Evolutionary conservation across 2,797 vertebrate species (phyloP).

Genomic region (Pipistrellus pygmaeus): DNA sequence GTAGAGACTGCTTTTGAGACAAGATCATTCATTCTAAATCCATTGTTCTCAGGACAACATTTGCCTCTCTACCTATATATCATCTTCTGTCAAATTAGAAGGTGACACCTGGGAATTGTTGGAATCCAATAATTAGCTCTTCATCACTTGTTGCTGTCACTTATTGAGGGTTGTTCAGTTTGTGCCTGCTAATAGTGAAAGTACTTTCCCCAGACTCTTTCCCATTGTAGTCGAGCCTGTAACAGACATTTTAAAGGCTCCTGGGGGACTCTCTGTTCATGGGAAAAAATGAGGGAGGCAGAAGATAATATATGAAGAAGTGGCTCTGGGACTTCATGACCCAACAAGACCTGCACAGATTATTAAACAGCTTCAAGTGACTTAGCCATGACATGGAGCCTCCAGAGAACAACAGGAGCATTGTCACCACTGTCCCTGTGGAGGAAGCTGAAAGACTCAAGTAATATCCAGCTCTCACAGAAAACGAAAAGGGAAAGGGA

Average conservation of each 20-base stretch:
- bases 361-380: constrained; percentile 68
- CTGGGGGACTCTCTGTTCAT: constrained; percentile 29
- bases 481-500: constrained; percentile 52
- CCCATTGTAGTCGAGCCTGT: neutral
- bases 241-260: constrained; percentile 29
- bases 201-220: neutral
- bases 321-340: constrained; percentile 51
- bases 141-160: neutral
- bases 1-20: neutral
- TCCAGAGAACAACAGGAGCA: constrained; percentile 55
- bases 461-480: constrained; percentile 10
- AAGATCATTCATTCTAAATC: constrained; percentile 29
- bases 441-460: constrained; percentile 19
- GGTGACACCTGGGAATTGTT: neutral
- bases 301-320: constrained; percentile 34
- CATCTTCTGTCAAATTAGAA: constrained; percentile 22
- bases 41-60: neutral
- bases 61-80: neutral
- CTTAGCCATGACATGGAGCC: constrained; percentile 53
- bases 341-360: constrained; percentile 58
- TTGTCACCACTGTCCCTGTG: constrained; percentile 61
- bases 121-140: neutral
- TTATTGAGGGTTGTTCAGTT: constrained; percentile 6
- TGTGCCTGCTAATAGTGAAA: constrained; percentile 1
- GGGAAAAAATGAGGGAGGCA: neutral